phyloP scores from a whole-genome alignment of 2,113 vertebrate genomes.

The Pyxicephalus adspersus region DNA sequence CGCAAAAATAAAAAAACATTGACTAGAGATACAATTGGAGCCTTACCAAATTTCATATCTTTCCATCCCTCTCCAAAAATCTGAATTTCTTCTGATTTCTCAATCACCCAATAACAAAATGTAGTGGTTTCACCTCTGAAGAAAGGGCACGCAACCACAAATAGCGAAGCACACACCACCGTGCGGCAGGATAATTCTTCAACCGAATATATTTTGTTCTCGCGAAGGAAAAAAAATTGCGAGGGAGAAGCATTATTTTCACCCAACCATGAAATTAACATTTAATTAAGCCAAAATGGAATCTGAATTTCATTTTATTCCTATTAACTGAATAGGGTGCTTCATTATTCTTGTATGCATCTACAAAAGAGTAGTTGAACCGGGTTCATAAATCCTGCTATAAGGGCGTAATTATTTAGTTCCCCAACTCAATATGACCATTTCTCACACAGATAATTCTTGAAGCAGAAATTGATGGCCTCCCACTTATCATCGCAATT shows the following conservation, averaged over 20 bases:
- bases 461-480: constrained; percentile 49
- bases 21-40: no score
- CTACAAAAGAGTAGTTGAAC: constrained; percentile 48
- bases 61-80: no score
- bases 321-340: constrained; percentile 55
- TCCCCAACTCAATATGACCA: constrained; percentile 51
- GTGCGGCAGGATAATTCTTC: constrained; percentile 26
- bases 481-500: constrained; percentile 51
- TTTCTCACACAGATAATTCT: constrained; percentile 53
- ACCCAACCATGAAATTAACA: constrained; percentile 57
- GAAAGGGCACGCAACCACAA: not conserved
- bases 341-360: constrained; percentile 51
- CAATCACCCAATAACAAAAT: no score
- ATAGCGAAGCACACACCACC: not conserved
- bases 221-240: constrained; percentile 24
- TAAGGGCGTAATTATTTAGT: constrained; percentile 55
- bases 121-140: not conserved
- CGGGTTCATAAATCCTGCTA: constrained; percentile 51
- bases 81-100: no score
- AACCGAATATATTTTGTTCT: constrained; percentile 44
- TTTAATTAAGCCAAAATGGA: constrained; percentile 56
- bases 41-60: no score
- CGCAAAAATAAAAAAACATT: no score
- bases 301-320: constrained; percentile 56
- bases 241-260: constrained; percentile 54